These are phyloP conservation scores for Agrochola lychnidis DNA, from an alignment of 2,888 invertebrate species.

Conservation along the genomic window DNA sequence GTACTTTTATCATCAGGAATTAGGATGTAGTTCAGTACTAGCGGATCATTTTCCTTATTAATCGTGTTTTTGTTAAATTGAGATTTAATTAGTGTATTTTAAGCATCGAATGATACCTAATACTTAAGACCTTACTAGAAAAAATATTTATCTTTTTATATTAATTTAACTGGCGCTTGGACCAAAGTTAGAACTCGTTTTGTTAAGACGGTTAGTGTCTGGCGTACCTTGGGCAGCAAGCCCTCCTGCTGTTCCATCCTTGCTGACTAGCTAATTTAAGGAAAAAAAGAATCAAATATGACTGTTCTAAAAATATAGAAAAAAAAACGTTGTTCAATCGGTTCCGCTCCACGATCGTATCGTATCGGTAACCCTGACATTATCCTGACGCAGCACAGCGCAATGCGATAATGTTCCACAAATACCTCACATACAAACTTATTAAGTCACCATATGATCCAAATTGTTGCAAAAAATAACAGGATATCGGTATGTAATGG, in stretches of 20 bases:
- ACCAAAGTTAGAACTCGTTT: no score
- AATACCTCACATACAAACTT: constrained; percentile 26
- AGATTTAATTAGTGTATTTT: no score
- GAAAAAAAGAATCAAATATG: neutral
- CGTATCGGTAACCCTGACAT: constrained; percentile 60
- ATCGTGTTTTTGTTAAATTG: no score
- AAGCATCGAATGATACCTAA: neutral
- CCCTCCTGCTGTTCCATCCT: no score
- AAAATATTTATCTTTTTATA: no score
- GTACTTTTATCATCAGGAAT: no score
- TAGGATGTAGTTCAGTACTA: no score
- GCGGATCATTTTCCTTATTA: no score
- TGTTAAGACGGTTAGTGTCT: no score
- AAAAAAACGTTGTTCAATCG: constrained; percentile 7
- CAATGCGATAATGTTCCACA: constrained; percentile 50
- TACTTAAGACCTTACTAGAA: no score
- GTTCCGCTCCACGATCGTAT: constrained; percentile 59
- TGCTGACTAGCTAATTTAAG: neutral
- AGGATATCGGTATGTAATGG: constrained; percentile 26
- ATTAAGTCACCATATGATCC: constrained; percentile 39
- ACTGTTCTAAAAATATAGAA: neutral
- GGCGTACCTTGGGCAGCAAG: no score
- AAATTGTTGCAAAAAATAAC: constrained; percentile 43
- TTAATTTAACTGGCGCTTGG: no score
- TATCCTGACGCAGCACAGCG: constrained; percentile 43